Evolutionary conservation across 1,140 invertebrate species (phyloP).

Genomic region (Drosophila nannoptera): DNA sequence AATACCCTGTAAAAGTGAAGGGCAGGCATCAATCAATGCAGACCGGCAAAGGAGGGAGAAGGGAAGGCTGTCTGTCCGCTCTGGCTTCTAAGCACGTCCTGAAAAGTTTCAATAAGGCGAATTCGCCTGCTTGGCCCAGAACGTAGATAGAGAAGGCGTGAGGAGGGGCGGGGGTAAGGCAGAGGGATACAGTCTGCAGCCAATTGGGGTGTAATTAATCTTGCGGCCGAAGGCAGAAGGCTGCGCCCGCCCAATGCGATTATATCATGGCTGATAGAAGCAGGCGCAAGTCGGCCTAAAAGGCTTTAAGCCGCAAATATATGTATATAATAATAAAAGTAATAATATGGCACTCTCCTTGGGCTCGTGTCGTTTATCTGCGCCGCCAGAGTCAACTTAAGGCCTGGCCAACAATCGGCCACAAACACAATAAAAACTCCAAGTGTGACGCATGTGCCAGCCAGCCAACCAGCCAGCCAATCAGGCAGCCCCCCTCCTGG

Average conservation of each 20-base stretch:
- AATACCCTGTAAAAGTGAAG: background rate
- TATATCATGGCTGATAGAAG: constrained; percentile 18
- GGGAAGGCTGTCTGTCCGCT: background rate
- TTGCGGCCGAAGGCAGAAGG: constrained; percentile 41
- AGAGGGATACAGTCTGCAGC: too few species aligned
- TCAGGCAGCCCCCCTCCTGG: background rate
- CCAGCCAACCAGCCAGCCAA: too few species aligned
- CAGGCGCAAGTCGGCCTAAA: constrained; percentile 3
- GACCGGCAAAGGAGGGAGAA: background rate
- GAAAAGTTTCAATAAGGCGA: constrained; percentile 63
- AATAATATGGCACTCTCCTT: too few species aligned
- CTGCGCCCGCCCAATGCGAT: constrained; percentile 42
- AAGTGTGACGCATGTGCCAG: constrained; percentile 28
- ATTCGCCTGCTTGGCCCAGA: constrained; percentile 16
- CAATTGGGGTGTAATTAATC: constrained; percentile 74
- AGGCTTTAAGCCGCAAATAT: constrained; percentile 35
- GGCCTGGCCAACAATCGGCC: constrained; percentile 31
- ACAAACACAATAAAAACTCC: constrained; percentile 19
- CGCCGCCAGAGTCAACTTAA: constrained; percentile 37
- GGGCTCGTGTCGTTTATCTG: constrained; percentile 37
- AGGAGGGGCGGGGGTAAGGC: too few species aligned
- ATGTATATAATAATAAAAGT: background rate
- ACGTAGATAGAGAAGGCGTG: constrained; percentile 1
- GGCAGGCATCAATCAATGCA: background rate
- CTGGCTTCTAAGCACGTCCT: background rate